These are phyloP conservation scores for Oligia latruncula DNA, from an alignment of 2,888 invertebrate species.

Conservation along the genomic window DNA sequence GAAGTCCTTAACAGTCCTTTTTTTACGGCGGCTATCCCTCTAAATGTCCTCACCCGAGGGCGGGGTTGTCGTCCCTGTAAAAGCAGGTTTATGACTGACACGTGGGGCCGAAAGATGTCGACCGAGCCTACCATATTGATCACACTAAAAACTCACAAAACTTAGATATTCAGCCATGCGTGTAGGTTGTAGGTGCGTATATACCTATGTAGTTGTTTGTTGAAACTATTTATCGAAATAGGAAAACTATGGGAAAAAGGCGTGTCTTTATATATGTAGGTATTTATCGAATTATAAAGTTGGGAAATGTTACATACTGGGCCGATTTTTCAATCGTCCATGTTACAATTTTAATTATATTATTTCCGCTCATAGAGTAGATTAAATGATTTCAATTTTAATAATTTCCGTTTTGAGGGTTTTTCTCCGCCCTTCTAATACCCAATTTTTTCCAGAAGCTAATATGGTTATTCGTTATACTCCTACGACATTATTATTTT, in stretches of 20 bases:
- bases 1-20: slow-evolving; percentile 78
- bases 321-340: not conserved
- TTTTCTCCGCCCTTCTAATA: too few relatives aligned
- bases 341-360: not conserved
- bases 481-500: not conserved
- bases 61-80: slow-evolving; percentile 80
- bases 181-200: not conserved
- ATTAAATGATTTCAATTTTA: too few relatives aligned
- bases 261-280: not conserved
- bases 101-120: slow-evolving; percentile 79
- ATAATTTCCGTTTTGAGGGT: too few relatives aligned
- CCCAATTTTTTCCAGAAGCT: too few relatives aligned
- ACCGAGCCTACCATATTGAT: slow-evolving; percentile 77
- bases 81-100: slow-evolving; percentile 87
- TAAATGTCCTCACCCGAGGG: slow-evolving; percentile 73
- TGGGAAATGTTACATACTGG: not conserved
- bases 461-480: too few relatives aligned
- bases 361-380: not conserved
- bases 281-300: not conserved
- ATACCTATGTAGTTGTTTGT: not conserved
- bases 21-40: slow-evolving; percentile 77
- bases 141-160: slow-evolving; percentile 67
- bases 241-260: not conserved
- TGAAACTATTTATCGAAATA: not conserved
- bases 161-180: slow-evolving; percentile 29